Evolutionary conservation across 2,888 invertebrate genomes (phyloP).

Genomic region (Ephialtes manifestator): DNA sequence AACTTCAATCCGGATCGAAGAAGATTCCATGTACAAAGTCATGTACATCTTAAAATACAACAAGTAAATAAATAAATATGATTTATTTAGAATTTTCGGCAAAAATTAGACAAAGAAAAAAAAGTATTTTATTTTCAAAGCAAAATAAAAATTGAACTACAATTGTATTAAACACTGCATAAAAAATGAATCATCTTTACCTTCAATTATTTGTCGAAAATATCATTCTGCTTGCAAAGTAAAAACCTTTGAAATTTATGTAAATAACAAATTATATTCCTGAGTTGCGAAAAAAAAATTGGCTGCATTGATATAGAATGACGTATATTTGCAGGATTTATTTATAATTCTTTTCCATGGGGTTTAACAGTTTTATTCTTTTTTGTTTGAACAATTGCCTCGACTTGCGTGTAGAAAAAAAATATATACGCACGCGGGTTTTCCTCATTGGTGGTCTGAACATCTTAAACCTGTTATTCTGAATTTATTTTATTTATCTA

Average conservation of each 20-base stretch:
- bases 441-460: neutral
- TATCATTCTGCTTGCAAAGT: no score
- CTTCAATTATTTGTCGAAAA: no score
- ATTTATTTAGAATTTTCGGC: no score
- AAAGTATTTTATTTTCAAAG: no score
- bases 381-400: constrained; percentile 55
- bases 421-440: constrained; percentile 13
- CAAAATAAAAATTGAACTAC: no score
- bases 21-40: neutral
- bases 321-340: neutral
- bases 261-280: no score
- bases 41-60: no score
- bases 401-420: neutral
- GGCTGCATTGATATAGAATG: neutral
- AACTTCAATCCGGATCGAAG: neutral
- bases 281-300: neutral
- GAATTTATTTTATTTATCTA: constrained; percentile 12
- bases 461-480: neutral
- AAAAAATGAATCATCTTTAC: no score
- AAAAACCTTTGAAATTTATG: no score
- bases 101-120: no score
- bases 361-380: neutral
- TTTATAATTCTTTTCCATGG: no score
- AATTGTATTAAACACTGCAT: neutral
- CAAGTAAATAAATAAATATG: no score